These are phyloP conservation scores for Hyles euphorbiae DNA, from an alignment of 1,140 invertebrate genomes.

Conservation along the genomic window DNA sequence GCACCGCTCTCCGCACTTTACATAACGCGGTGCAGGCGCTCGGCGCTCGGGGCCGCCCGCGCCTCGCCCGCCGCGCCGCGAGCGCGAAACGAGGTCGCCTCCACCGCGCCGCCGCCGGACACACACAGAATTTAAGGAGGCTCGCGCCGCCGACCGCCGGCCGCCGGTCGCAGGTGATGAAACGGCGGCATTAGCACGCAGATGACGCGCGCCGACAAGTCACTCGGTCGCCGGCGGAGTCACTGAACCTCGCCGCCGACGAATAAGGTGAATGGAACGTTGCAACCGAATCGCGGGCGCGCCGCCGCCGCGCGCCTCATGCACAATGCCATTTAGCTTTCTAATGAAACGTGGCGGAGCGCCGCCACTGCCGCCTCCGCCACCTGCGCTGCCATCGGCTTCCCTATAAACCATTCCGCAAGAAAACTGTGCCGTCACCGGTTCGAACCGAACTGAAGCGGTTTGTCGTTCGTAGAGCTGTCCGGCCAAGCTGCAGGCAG, in stretches of 20 bases:
- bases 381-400: neutral
- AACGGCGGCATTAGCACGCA: constrained; percentile 55
- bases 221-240: constrained; percentile 61
- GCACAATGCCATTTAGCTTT: constrained; percentile 54
- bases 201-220: constrained; percentile 55
- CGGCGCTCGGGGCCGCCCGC: constrained; percentile 48
- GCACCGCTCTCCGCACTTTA: constrained; percentile 53
- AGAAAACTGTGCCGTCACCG: too few relatives aligned
- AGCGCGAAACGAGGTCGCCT: constrained; percentile 14
- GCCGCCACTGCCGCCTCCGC: constrained; percentile 2
- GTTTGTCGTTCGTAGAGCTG: too few relatives aligned
- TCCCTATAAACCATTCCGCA: too few relatives aligned
- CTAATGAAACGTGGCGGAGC: constrained; percentile 48
- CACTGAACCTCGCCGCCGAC: constrained; percentile 63
- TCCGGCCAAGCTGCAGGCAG: too few relatives aligned
- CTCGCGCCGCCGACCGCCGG: constrained; percentile 19
- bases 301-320: constrained; percentile 46
- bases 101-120: constrained; percentile 24
- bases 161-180: constrained; percentile 41
- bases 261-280: constrained; percentile 71
- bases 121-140: constrained; percentile 60
- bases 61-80: constrained; percentile 34
- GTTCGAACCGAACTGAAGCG: too few relatives aligned
- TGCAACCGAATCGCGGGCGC: constrained; percentile 57
- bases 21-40: constrained; percentile 56